Conservation (phyloP, 2,797 vertebrate genomes). For the Etheostoma perlongum region DNA sequence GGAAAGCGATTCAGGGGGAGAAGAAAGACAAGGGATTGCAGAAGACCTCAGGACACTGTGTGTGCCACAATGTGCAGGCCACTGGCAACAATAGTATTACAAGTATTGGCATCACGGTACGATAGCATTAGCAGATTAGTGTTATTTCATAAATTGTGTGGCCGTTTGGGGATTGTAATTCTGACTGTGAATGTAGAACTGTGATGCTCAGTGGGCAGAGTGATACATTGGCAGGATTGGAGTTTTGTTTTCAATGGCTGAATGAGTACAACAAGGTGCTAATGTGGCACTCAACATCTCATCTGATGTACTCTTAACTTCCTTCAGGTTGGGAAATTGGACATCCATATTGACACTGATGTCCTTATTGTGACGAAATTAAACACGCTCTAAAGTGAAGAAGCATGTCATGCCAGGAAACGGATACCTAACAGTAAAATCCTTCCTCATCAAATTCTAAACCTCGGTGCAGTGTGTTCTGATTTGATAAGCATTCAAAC, state of each 20-base stretch:
- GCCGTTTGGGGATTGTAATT: slow-evolving; percentile 27
- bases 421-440: not conserved
- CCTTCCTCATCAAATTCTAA: not conserved
- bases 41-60: slow-evolving; percentile 39
- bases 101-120: slow-evolving; percentile 32
- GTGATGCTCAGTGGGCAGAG: slow-evolving; percentile 14
- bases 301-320: not conserved
- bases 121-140: slow-evolving; percentile 55
- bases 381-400: not conserved
- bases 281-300: slow-evolving; percentile 12
- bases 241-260: slow-evolving; percentile 11
- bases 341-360: not conserved
- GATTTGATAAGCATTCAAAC: slow-evolving; percentile 4
- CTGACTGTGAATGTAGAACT: slow-evolving; percentile 6
- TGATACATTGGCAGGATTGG: not conserved
- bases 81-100: slow-evolving; percentile 51
- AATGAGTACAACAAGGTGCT: not conserved
- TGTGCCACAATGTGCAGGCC: slow-evolving; percentile 25
- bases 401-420: not conserved
- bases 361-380: not conserved
- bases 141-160: slow-evolving; percentile 30
- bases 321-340: slow-evolving; percentile 1
- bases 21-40: slow-evolving; percentile 38
- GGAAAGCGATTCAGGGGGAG: slow-evolving; percentile 17
- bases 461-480: not conserved